Conservation (phyloP, 2,797 vertebrate species). For the Crenichthys baileyi region DNA sequence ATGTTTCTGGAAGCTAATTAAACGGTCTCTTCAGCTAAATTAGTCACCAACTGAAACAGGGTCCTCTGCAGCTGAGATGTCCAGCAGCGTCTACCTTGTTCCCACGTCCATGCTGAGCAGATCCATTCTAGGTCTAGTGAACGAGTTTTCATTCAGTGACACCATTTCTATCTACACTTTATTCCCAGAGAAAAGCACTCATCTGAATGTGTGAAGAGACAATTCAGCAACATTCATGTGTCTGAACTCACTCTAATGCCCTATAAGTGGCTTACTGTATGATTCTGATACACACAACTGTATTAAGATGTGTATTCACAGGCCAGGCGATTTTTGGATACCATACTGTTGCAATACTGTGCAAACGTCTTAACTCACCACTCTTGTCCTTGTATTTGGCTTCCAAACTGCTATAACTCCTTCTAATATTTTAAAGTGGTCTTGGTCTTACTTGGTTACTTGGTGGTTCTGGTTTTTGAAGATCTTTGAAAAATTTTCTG, state of each 20-base stretch:
- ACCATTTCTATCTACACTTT: not conserved
- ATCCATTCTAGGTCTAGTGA: not conserved
- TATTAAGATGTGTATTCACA: not conserved
- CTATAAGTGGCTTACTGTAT: not conserved
- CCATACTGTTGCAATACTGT: not conserved
- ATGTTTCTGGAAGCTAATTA: conserved; percentile 21
- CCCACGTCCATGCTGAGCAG: not conserved
- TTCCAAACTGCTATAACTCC: too few species aligned
- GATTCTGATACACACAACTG: not conserved
- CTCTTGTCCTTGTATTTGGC: too few species aligned
- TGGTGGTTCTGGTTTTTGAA: too few species aligned
- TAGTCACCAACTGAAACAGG: not conserved
- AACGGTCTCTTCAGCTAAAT: conserved; percentile 9
- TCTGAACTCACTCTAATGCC: not conserved
- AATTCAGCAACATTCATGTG: not conserved
- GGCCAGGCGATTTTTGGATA: not conserved
- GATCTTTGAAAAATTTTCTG: too few species aligned
- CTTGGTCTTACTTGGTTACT: too few species aligned
- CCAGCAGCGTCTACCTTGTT: not conserved
- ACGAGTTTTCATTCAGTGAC: not conserved
- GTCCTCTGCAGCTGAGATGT: not conserved
- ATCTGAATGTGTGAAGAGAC: conserved; percentile 3
- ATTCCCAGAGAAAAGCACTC: conserved; percentile 5
- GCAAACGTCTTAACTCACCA: not conserved
- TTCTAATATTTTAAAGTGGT: too few species aligned